These are phyloP conservation scores for Melitaea cinxia DNA, from an alignment of 1,140 invertebrate genomes.

Conservation along the genomic window DNA sequence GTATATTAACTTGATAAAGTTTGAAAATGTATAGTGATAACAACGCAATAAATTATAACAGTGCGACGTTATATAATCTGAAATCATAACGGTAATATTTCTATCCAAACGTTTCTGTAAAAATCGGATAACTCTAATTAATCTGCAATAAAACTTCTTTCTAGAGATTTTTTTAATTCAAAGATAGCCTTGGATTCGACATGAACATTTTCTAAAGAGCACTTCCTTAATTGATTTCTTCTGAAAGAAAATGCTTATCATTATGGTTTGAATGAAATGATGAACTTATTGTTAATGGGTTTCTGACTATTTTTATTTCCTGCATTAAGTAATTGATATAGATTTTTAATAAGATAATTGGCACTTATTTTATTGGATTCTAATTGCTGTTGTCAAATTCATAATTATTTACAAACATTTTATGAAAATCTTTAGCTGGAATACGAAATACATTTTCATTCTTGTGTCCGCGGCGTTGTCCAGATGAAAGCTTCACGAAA, in stretches of 20 bases:
- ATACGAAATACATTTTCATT: no score
- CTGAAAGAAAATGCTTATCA: slow-evolving; percentile 11
- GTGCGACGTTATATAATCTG: not conserved
- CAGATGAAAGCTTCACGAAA: no score
- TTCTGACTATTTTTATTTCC: not conserved
- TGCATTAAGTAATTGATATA: slow-evolving; percentile 1
- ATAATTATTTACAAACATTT: no score
- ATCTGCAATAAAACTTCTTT: slow-evolving; percentile 19
- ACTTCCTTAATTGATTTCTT: slow-evolving; percentile 16
- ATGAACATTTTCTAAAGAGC: slow-evolving; percentile 6
- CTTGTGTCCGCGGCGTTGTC: no score
- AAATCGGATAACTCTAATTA: slow-evolving; percentile 27
- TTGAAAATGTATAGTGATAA: no score
- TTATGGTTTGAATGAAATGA: slow-evolving; percentile 4
- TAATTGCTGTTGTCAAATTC: not conserved
- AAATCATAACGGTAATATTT: not conserved
- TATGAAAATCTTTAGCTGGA: no score
- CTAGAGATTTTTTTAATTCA: not conserved
- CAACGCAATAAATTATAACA: not conserved
- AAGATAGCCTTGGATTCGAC: slow-evolving; percentile 10
- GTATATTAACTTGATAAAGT: no score
- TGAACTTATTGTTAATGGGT: slow-evolving; percentile 8
- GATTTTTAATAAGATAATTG: not conserved
- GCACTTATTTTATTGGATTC: not conserved
- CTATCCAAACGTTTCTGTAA: slow-evolving; percentile 5